Percentiles rank a stretch among this genome's conserved stretches.
Evolutionary conservation across 2,113 vertebrate species (phyloP).

Genomic region (Nipponia nippon): DNA sequence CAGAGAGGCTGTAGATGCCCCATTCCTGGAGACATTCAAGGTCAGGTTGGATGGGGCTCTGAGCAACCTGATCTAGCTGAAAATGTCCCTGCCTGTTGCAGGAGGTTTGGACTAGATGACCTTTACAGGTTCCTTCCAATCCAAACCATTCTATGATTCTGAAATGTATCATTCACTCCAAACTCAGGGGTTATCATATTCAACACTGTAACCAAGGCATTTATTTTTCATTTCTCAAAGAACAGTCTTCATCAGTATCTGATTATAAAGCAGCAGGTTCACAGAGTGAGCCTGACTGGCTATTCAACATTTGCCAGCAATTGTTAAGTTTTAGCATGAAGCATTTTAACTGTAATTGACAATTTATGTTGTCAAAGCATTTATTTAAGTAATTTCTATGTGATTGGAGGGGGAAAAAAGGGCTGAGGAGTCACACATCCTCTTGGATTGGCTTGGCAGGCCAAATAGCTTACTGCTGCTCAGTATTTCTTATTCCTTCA

Average conservation of each 20-base stretch:
- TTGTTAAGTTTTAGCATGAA: neutral
- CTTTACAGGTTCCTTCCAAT: neutral
- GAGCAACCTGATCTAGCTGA: neutral
- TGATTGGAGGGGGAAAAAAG: neutral
- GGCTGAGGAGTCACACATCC: accelerated
- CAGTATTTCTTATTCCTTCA: neutral
- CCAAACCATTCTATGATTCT: neutral
- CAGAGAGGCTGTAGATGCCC: neutral
- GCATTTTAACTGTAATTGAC: neutral
- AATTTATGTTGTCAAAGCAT: neutral
- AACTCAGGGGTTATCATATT: neutral
- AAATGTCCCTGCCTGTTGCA: neutral
- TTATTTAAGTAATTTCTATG: neutral
- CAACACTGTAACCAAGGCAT: neutral
- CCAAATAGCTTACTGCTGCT: neutral
- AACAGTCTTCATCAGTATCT: neutral
- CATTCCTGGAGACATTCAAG: neutral
- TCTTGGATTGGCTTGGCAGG: neutral
- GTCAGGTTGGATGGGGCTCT: neutral
- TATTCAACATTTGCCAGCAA: neutral
- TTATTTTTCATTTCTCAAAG: neutral
- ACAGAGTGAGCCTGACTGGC: neutral
- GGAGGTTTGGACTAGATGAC: neutral
- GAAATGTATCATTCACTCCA: neutral
- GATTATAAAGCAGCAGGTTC: neutral